Evolutionary conservation across 2,797 vertebrate genomes (phyloP).

Genomic region (Sebastes vulpes): DNA sequence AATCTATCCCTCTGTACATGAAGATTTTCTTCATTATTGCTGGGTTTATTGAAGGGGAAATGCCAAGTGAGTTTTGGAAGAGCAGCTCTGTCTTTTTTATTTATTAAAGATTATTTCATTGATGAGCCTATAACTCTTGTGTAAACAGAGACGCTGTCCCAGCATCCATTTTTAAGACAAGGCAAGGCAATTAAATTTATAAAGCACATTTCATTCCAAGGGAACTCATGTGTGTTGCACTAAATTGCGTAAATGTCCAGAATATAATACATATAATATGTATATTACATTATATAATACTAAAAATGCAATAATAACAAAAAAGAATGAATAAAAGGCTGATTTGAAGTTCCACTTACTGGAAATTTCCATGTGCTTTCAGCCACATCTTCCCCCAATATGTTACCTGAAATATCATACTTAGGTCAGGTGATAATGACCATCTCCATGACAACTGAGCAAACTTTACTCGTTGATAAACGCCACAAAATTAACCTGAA

Average conservation of each 20-base stretch:
- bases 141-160: neutral
- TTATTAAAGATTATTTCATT: neutral
- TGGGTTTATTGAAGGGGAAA: constrained; percentile 28
- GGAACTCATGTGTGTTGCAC: neutral
- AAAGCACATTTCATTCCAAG: neutral
- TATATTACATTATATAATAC: neutral
- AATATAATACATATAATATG: neutral
- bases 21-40: constrained; percentile 17
- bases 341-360: neutral
- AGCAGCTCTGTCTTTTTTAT: neutral
- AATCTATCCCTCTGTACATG: constrained; percentile 10
- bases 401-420: neutral
- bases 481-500: neutral
- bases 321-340: neutral
- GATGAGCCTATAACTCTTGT: neutral
- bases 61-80: neutral
- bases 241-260: neutral
- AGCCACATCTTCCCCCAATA: neutral
- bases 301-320: neutral
- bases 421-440: neutral
- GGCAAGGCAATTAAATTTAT: neutral
- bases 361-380: neutral
- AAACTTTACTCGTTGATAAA: neutral
- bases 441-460: neutral
- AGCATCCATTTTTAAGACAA: neutral